These are phyloP conservation scores for Anagrus nilaparvatae DNA, from an alignment of 1,140 invertebrate species.

Conservation along the genomic window DNA sequence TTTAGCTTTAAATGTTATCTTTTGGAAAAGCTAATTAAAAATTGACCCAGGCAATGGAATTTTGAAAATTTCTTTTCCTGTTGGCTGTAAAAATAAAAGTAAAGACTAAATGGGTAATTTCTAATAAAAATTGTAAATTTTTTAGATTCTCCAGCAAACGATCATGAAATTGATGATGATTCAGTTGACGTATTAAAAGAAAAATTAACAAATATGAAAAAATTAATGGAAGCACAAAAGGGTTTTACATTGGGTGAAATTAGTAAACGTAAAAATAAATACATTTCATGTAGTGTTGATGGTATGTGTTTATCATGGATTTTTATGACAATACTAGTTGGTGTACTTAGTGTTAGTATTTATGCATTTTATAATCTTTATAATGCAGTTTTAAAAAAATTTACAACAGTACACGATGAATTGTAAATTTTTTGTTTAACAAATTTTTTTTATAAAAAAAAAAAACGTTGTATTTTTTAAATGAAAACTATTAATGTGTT, in stretches of 20 bases:
- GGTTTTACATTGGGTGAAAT: constrained; percentile 40
- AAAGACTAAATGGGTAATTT: too few relatives aligned
- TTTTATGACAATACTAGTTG: constrained; percentile 60
- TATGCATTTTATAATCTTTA: constrained; percentile 79
- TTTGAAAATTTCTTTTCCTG: too few relatives aligned
- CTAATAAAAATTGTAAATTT: too few relatives aligned
- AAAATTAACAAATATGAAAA: constrained; percentile 66
- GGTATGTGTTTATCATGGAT: constrained; percentile 70
- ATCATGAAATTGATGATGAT: too few relatives aligned
- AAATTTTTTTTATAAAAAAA: too few relatives aligned
- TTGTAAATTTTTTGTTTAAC: constrained; percentile 41
- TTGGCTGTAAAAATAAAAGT: too few relatives aligned
- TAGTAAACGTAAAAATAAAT: constrained; percentile 35
- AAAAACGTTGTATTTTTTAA: too few relatives aligned
- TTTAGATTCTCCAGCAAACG: too few relatives aligned
- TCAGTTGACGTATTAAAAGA: constrained; percentile 69
- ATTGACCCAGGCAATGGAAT: too few relatives aligned
- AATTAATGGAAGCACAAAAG: constrained; percentile 62
- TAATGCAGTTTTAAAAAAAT: constrained; percentile 68
- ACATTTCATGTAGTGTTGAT: constrained; percentile 58
- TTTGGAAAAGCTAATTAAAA: too few relatives aligned
- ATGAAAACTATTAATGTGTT: too few relatives aligned
- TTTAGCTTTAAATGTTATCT: too few relatives aligned
- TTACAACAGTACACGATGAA: constrained; percentile 65
- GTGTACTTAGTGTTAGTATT: constrained; percentile 68